Base-by-base conservation (phyloP, 2,113 vertebrate species). In the Carassius carassius region DNA sequence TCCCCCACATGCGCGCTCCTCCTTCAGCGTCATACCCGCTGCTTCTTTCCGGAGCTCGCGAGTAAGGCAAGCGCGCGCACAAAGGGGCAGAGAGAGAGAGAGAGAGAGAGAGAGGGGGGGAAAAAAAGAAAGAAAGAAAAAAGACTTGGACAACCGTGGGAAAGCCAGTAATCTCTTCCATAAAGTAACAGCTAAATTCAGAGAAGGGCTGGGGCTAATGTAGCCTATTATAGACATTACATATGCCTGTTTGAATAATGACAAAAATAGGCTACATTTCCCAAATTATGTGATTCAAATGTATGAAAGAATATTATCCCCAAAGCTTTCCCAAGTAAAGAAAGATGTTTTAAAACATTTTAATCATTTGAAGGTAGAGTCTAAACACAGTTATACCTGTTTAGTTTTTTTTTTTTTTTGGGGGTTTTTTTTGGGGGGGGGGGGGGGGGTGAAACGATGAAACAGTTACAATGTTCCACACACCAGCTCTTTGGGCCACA, bases 1-100 rank as follows among this genome's bases (percentile, higher is more conserved):
- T 86, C 67, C 79, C 79, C 17, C 67, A 73, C 41, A 49, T 14
- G 87, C 87, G 87, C 85, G 87, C 74, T 69, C 85, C 69, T 81
- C 51, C 11, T 76, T 77, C 51, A 21, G 49, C 75, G 75, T 13
- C 67, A 72, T 51, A 11, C 73, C 1, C n/a, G 62, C 19, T 10
- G 16, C 54, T 41, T 41, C 1, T 8, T 41, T 41, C 7, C 37
- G 37, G 37, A 41, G 37, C 37, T 79, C 82, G 87, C 77, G 29
- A 77, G 9, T 21, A 10, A 35, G 51, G 10, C 54, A 62, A 37
- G 35, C 74, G 69, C 54, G 80, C 58, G 84, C 17, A 69, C 58
- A 69, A 23, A 32, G 67, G 56, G 16, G 54, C 4, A 49, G 54
- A 14, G 70, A 44, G 86, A 21, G 35, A 23, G n/a, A 63, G 12